Evolutionary conservation across 2,113 vertebrate genomes (phyloP), one percentile per base, ranked within the genome.

Genomic region (Psammodynastes pulverulentus): DNA sequence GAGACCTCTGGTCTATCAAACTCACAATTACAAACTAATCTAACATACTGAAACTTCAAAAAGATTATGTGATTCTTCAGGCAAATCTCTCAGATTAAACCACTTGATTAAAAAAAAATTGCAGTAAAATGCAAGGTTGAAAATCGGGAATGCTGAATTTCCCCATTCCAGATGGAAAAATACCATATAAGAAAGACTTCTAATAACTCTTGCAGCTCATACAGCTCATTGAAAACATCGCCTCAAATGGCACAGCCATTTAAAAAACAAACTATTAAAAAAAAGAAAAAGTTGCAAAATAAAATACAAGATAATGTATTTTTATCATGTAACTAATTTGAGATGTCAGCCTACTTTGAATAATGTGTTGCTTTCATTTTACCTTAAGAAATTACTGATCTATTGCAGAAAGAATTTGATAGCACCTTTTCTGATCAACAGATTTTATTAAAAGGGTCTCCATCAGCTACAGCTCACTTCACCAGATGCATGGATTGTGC

Each of bases 161-260:
- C 87, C 24, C n/a, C 84, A 92, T 62, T 79, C 67, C 67, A 79
- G 34, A 79, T 49, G 23, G 49, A 56, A 39, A 56, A 88, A 39
- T 52, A 88, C 29, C 84, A 84, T 84, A 29, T 67, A 79, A 51
- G 45, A 92, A 92, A 56, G 34, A n/a, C 52, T 89, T 89, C 87
- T 85, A 52, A 39, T 56, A 88, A 88, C 43, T 39, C n/a, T 79
- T 79, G 48, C 26, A 88, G 62, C n/a, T 52, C 79, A 34, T 52
- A 84, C 7, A 49, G 29, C 43, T 92, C 19, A 56, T 43, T 84
- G 91, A 84, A 88, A 56, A 17, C 43, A 92, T 92, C 87, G 84
- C 5, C 67, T 48, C 29, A 23, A 9, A 92, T 84, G 67, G 9
- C 49, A 54, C 34, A 54, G 39, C 17, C 43, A 49, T 89, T n/a